phyloP scores from a whole-genome alignment of 2,113 vertebrate species.

The Chlorodrepanis virens region DNA sequence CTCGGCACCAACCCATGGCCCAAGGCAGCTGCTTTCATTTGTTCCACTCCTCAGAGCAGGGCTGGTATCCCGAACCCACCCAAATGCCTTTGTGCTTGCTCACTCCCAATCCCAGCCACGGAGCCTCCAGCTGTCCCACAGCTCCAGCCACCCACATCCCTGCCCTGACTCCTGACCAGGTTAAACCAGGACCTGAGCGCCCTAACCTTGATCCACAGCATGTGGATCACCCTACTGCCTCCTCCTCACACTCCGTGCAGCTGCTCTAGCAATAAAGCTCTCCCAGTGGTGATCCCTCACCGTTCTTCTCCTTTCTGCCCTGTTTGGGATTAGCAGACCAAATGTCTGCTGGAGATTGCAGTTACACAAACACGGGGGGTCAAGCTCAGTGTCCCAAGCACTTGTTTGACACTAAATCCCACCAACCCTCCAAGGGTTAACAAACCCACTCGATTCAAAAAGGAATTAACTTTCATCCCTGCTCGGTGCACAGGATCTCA shows the following conservation, averaged over 20 bases:
- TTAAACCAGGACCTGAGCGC: not conserved
- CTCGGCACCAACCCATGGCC: not conserved
- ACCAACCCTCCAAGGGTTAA: slow-evolving; percentile 52
- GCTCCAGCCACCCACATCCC: not conserved
- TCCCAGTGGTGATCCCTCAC: not conserved
- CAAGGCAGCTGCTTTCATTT: not conserved
- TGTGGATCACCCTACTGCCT: not conserved
- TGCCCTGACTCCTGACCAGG: not conserved
- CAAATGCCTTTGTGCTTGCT: not conserved
- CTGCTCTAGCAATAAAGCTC: not conserved
- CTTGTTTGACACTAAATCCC: not conserved
- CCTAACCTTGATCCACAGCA: not conserved
- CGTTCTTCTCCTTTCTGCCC: not conserved
- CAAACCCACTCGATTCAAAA: slow-evolving; percentile 2
- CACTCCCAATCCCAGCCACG: not conserved
- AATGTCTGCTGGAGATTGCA: not conserved
- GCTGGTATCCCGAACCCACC: not conserved
- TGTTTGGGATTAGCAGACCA: not conserved
- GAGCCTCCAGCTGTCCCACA: not conserved
- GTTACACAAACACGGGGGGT: not conserved
- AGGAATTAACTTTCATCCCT: slow-evolving; percentile 68
- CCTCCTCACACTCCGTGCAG: not conserved
- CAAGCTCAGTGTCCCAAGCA: not conserved
- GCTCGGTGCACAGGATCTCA: not conserved
- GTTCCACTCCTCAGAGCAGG: not conserved